Percentiles rank a stretch among this genome's conserved stretches.
Conservation (phyloP, 2,888 invertebrate species). For the Podabrus alpinus region DNA sequence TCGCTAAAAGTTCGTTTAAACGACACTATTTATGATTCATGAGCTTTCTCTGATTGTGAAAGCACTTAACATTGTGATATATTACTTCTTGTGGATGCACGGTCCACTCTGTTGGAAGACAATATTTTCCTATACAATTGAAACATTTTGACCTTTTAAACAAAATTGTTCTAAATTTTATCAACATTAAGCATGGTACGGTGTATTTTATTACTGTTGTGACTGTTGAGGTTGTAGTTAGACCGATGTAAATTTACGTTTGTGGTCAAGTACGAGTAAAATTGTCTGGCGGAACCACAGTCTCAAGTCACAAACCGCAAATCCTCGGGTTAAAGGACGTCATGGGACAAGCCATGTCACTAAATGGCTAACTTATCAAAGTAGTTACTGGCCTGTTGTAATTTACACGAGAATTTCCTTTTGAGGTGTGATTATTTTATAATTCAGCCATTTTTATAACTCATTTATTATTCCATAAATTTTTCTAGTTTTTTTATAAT, state of each 20-base stretch:
- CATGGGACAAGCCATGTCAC: slow-evolving; percentile 15
- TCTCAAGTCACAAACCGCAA: slow-evolving; percentile 27
- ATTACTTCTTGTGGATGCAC: neutral
- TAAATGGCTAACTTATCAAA: slow-evolving; percentile 4
- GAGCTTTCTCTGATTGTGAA: neutral
- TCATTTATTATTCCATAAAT: neutral
- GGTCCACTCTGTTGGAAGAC: neutral
- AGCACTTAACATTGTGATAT: slow-evolving; percentile 1
- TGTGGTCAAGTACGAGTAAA: slow-evolving; percentile 26
- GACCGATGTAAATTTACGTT: slow-evolving; percentile 23
- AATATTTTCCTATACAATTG: neutral
- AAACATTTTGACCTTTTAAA: neutral
- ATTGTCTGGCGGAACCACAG: slow-evolving; percentile 24
- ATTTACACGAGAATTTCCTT: neutral
- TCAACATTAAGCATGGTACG: neutral
- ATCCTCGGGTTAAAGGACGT: slow-evolving; percentile 25
- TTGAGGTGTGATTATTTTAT: neutral
- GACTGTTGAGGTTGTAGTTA: slow-evolving; percentile 9
- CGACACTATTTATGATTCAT: neutral
- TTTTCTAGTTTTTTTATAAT: neutral
- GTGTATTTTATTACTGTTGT: neutral
- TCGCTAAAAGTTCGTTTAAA: neutral
- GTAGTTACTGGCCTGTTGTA: neutral
- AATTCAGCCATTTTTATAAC: neutral
- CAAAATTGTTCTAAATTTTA: neutral